Percentiles rank a stretch among this genome's conserved stretches.
These are phyloP conservation scores for Periophthalmus magnuspinnatus DNA, from an alignment of 2,797 vertebrate species.

Conservation along the genomic window DNA sequence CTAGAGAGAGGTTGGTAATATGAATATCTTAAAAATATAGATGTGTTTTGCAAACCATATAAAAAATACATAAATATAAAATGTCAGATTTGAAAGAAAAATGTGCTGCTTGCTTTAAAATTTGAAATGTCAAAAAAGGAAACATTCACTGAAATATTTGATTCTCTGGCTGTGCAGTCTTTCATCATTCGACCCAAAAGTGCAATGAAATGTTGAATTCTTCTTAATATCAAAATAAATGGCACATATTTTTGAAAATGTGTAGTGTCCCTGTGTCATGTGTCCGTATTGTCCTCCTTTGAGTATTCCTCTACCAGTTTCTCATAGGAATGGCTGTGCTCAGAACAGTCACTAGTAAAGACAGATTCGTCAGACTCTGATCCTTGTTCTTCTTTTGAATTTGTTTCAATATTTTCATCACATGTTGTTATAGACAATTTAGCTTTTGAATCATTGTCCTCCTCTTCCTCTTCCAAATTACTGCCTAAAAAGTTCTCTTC, in stretches of 20 bases:
- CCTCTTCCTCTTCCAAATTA: conserved; percentile 67
- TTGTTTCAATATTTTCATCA: conserved; percentile 81
- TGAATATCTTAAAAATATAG: conserved; percentile 27
- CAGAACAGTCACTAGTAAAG: conserved; percentile 84
- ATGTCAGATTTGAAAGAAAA: conserved; percentile 30
- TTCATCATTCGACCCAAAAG: conserved; percentile 24
- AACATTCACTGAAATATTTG: conserved; percentile 32
- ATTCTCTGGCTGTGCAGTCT: conserved; percentile 23
- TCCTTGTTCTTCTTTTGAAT: conserved; percentile 81
- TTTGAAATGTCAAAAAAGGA: conserved; percentile 4
- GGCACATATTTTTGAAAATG: conserved; percentile 11
- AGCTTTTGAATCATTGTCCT: conserved; percentile 63
- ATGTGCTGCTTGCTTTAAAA: conserved; percentile 18
- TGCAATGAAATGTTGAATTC: conserved; percentile 24
- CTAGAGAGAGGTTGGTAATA: conserved; percentile 32
- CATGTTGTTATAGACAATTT: conserved; percentile 75
- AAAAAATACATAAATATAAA: conserved; percentile 35
- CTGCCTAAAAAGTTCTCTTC: conserved; percentile 79
- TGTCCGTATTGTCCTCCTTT: conserved; percentile 82
- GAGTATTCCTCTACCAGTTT: conserved; percentile 90
- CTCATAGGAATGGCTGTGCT: conserved; percentile 87
- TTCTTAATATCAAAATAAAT: conserved; percentile 32
- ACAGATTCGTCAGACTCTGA: conserved; percentile 88
- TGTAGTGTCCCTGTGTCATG: neutral
- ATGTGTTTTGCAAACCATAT: conserved; percentile 40